These are phyloP conservation scores for Neosilurus hyrtlii DNA, from an alignment of 2,797 vertebrate species.

Conservation along the genomic window DNA sequence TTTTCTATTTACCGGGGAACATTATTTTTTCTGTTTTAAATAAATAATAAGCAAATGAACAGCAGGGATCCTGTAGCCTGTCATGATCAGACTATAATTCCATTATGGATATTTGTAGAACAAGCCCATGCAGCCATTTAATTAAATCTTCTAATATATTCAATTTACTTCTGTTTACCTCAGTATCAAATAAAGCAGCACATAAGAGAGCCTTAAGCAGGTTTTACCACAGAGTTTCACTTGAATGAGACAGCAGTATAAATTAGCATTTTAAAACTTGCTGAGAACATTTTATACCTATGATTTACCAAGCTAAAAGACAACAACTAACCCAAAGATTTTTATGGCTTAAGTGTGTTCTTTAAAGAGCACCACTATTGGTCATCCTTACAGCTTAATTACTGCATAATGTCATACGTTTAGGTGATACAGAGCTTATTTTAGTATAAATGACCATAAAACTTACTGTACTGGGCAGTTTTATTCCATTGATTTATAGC, in stretches of 20 bases:
- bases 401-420: too few relatives aligned
- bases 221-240: neutral
- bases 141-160: conserved; percentile 15
- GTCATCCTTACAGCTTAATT: too few relatives aligned
- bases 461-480: too few relatives aligned
- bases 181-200: conserved; percentile 10
- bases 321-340: conserved; percentile 3
- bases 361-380: too few relatives aligned
- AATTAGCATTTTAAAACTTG: conserved; percentile 1
- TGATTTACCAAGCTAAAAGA: neutral
- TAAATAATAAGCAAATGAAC: conserved; percentile 27
- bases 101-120: conserved; percentile 13
- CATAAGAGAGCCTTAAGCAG: conserved; percentile 20
- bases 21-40: conserved; percentile 34
- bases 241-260: conserved; percentile 1
- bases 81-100: conserved; percentile 30
- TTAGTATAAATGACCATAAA: too few relatives aligned
- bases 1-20: conserved; percentile 18
- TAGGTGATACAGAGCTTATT: too few relatives aligned
- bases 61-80: conserved; percentile 7
- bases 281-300: conserved; percentile 15
- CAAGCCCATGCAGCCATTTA: conserved; percentile 4
- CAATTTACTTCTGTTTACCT: conserved; percentile 32
- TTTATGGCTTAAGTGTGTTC: neutral
- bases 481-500: too few relatives aligned